phyloP scores from a whole-genome alignment of 2,888 invertebrate species.

The Crepidodera aurea region DNA sequence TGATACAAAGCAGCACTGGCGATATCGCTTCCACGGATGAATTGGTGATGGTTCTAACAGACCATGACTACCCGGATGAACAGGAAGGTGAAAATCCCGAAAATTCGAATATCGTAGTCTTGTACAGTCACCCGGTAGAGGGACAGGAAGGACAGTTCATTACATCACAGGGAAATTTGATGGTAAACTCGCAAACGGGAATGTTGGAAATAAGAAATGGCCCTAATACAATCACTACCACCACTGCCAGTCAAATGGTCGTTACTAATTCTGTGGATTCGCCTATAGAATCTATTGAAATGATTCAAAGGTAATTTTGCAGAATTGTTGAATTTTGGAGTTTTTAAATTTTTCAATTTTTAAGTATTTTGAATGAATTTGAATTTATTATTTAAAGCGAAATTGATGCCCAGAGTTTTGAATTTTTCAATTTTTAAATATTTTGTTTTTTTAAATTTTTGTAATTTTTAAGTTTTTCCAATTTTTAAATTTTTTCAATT shows the following conservation, averaged over 20 bases:
- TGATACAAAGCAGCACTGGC: slow-evolving; percentile 55
- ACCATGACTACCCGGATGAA: slow-evolving; percentile 64
- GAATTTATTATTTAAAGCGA: too few species aligned
- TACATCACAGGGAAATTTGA: slow-evolving; percentile 60
- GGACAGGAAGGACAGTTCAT: slow-evolving; percentile 67
- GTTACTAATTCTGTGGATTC: slow-evolving; percentile 47
- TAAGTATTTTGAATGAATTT: too few species aligned
- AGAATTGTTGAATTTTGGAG: too few species aligned
- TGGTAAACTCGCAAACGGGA: slow-evolving; percentile 60
- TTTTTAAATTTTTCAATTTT: too few species aligned
- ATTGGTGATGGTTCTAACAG: slow-evolving; percentile 71
- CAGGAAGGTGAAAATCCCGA: slow-evolving; percentile 57
- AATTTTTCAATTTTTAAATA: too few species aligned
- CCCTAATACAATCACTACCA: slow-evolving; percentile 44
- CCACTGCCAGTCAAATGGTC: slow-evolving; percentile 46
- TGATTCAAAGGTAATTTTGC: slow-evolving; percentile 58
- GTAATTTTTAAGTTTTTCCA: too few species aligned
- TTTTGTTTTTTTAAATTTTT: too few species aligned
- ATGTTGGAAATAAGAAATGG: slow-evolving; percentile 57
- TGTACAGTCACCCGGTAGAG: slow-evolving; percentile 69
- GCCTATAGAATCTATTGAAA: slow-evolving; percentile 60
- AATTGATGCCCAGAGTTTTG: too few species aligned
- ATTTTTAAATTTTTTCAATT: too few species aligned
- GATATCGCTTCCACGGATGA: slow-evolving; percentile 66
- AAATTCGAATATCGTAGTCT: slow-evolving; percentile 70